Evolutionary conservation across 2,888 invertebrate species (phyloP).

Genomic region (Amphiduros pacificus): DNA sequence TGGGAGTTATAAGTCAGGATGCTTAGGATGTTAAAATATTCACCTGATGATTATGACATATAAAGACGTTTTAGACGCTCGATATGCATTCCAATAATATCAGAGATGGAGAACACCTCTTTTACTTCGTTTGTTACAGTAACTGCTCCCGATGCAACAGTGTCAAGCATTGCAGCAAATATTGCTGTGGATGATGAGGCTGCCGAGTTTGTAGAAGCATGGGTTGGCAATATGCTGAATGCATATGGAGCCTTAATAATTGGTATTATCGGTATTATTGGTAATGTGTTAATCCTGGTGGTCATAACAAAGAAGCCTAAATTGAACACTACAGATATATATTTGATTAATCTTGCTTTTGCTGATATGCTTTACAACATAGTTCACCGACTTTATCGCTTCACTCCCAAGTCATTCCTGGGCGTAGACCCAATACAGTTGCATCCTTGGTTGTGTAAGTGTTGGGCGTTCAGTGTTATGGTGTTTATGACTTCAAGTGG

Average conservation of each 20-base stretch:
- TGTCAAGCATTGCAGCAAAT: too few relatives aligned
- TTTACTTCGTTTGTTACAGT: too few relatives aligned
- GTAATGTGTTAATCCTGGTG: slow-evolving; percentile 8
- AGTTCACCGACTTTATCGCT: slow-evolving; percentile 12
- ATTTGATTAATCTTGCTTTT: slow-evolving; percentile 12
- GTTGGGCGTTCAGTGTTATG: slow-evolving; percentile 18
- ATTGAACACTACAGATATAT: slow-evolving; percentile 10
- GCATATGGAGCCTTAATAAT: slow-evolving; percentile 13
- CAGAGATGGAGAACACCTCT: too few relatives aligned
- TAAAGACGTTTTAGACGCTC: too few relatives aligned
- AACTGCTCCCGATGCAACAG: too few relatives aligned
- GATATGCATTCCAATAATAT: too few relatives aligned
- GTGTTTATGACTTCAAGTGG: slow-evolving; percentile 16
- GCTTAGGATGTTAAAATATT: too few relatives aligned
- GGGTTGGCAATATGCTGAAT: too few relatives aligned
- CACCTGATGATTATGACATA: too few relatives aligned
- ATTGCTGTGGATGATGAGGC: too few relatives aligned
- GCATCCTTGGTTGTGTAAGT: slow-evolving; percentile 15
- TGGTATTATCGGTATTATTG: slow-evolving; percentile 7
- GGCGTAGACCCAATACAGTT: slow-evolving; percentile 10
- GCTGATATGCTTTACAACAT: slow-evolving; percentile 7
- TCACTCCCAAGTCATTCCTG: slow-evolving; percentile 6
- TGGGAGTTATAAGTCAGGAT: too few relatives aligned
- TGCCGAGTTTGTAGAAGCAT: too few relatives aligned
- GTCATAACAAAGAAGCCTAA: not conserved